These are phyloP conservation scores for Ceryle rudis DNA, from an alignment of 2,797 vertebrate genomes.

Conservation along the genomic window DNA sequence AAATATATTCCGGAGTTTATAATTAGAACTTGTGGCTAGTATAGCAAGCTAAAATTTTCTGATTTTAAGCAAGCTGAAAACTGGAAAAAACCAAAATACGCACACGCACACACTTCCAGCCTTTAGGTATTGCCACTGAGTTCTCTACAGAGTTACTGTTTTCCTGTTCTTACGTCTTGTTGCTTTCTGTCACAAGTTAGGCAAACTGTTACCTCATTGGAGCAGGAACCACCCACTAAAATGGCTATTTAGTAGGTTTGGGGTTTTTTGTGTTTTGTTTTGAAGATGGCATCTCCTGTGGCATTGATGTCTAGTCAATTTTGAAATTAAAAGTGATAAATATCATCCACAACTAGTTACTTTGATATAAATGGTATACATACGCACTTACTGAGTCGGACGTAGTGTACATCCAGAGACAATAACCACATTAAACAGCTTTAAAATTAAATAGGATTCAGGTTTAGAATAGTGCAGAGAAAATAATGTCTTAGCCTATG, in stretches of 20 bases:
- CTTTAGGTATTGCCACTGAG: not conserved
- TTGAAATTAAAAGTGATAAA: not conserved
- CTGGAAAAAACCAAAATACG: not conserved
- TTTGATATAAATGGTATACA: not conserved
- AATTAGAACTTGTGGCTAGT: not conserved
- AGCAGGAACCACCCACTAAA: not conserved
- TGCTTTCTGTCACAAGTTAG: not conserved
- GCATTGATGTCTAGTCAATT: not conserved
- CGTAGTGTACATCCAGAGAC: not conserved
- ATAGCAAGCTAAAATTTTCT: not conserved
- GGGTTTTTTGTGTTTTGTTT: not conserved
- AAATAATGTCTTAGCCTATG: not conserved
- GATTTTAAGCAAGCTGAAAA: not conserved
- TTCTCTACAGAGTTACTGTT: not conserved
- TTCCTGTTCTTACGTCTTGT: not conserved
- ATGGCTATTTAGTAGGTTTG: not conserved
- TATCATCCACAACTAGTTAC: not conserved
- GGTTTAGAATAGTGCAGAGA: not conserved
- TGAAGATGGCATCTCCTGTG: not conserved
- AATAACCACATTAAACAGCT: not conserved
- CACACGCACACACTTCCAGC: too few species aligned
- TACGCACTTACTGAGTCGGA: not conserved
- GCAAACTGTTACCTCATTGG: not conserved
- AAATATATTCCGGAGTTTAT: not conserved
- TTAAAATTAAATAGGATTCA: not conserved